Conservation (phyloP, 2,888 invertebrate species). For the Chirona hameri region DNA sequence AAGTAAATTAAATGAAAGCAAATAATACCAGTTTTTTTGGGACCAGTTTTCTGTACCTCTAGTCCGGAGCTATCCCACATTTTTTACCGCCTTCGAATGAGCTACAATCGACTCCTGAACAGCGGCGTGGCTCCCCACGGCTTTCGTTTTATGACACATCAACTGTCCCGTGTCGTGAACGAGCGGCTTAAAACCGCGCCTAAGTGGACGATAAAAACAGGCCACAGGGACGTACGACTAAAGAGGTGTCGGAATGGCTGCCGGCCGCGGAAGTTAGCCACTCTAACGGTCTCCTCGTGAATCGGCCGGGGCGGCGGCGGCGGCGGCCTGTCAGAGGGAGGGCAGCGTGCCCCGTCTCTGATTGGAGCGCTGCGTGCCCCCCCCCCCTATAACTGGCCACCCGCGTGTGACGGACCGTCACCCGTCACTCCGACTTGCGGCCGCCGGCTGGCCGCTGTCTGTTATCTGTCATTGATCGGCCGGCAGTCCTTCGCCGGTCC, state of each 20-base stretch:
- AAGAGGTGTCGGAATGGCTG: neutral
- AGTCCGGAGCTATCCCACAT: neutral
- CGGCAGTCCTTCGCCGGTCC: neutral
- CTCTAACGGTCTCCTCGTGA: neutral
- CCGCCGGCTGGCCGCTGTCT: neutral
- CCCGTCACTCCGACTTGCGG: neutral
- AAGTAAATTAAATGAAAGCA: too few species aligned
- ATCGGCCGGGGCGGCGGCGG: neutral
- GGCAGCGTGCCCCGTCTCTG: too few species aligned
- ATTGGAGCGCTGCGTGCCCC: too few species aligned
- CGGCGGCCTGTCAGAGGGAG: too few species aligned
- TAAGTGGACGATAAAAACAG: conserved; percentile 4
- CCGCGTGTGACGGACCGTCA: neutral
- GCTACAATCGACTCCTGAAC: neutral
- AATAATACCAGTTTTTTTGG: too few species aligned
- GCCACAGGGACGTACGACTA: neutral
- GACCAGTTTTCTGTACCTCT: too few species aligned
- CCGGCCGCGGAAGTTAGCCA: neutral
- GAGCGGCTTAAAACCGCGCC: neutral
- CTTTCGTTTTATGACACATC: neutral
- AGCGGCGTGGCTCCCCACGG: neutral
- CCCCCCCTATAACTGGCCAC: too few species aligned
- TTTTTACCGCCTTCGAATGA: neutral
- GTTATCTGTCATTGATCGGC: neutral
- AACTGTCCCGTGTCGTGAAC: neutral